These are phyloP conservation scores for Andinoacara biseriatus DNA, from an alignment of 2,113 vertebrate genomes.

Conservation along the genomic window DNA sequence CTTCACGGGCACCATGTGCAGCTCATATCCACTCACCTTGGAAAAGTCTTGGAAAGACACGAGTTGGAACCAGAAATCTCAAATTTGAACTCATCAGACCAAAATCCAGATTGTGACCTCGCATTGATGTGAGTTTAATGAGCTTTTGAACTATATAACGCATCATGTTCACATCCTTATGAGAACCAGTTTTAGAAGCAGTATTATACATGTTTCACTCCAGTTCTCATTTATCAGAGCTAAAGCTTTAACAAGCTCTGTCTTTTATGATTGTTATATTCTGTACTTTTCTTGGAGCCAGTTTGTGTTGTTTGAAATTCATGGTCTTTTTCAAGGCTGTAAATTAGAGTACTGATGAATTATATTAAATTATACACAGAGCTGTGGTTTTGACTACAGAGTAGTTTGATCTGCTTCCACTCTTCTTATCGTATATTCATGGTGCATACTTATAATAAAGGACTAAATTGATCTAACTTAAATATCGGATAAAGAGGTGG, in stretches of 20 bases:
- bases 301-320: not conserved
- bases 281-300: not conserved
- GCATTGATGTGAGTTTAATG: no score
- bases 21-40: no score
- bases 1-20: no score
- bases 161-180: no score
- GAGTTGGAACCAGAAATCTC: no score
- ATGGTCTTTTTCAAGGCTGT: not conserved
- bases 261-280: slow-evolving; percentile 14
- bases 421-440: slow-evolving; percentile 29
- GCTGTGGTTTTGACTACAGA: slow-evolving; percentile 8
- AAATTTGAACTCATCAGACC: no score
- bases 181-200: no score
- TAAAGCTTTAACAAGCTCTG: not conserved
- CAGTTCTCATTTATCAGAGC: not conserved
- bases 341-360: not conserved
- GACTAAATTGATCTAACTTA: slow-evolving; percentile 19
- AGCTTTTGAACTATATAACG: no score
- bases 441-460: slow-evolving; percentile 19
- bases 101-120: no score
- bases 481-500: slow-evolving; percentile 1
- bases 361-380: not conserved
- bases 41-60: no score
- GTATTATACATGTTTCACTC: not conserved
- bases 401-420: slow-evolving; percentile 33